Evolutionary conservation across 2,113 vertebrate species (phyloP).

Genomic region (Fulica atra): DNA sequence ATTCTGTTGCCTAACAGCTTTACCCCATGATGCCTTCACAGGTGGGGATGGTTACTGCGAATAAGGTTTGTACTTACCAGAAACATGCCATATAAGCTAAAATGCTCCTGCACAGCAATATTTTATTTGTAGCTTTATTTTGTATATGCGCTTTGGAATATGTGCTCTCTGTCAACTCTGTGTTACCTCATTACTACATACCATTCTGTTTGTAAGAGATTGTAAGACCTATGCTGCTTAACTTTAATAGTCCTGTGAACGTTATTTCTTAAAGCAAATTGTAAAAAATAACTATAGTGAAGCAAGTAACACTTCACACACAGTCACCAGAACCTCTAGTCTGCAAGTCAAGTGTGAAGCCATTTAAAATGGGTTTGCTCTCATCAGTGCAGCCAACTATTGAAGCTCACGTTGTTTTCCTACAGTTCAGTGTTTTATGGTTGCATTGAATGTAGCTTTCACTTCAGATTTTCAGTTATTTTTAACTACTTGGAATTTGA

Average conservation of each 20-base stretch:
- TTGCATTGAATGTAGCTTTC: background rate
- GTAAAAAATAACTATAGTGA: background rate
- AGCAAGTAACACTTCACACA: background rate
- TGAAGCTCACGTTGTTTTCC: background rate
- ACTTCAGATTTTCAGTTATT: background rate
- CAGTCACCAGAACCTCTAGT: background rate
- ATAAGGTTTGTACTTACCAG: slow-evolving; percentile 86
- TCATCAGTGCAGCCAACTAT: background rate
- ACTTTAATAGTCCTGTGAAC: background rate
- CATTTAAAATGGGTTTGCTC: background rate
- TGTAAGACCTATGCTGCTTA: background rate
- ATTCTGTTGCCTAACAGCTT: slow-evolving; percentile 78
- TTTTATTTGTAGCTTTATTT: slow-evolving; percentile 59
- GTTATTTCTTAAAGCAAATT: background rate
- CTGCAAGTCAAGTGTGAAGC: background rate
- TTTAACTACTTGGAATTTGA: slow-evolving; percentile 56
- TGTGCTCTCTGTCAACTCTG: slow-evolving; percentile 25
- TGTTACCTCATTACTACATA: background rate
- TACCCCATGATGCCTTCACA: slow-evolving; percentile 82
- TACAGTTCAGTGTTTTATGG: background rate
- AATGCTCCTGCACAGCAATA: slow-evolving; percentile 58
- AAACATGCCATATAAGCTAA: slow-evolving; percentile 54
- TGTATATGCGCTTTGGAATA: slow-evolving; percentile 45
- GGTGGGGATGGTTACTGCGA: slow-evolving; percentile 84
- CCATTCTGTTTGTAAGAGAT: background rate